Evolutionary conservation across 1,140 invertebrate species (phyloP).

Genomic region (Trinorchestia longiramus): DNA sequence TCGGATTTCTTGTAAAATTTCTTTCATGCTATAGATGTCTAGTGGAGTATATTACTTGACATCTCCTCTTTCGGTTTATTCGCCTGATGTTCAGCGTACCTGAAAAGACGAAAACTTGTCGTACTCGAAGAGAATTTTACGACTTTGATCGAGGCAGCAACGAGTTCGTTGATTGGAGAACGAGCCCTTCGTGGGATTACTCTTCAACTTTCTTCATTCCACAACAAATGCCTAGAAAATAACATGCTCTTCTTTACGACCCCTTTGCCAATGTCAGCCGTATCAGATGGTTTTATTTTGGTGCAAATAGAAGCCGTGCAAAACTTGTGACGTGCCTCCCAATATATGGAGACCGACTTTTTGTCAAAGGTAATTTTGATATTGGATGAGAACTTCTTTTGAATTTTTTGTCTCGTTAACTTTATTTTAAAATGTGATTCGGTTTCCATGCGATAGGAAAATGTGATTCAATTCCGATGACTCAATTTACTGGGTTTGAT

Average conservation of each 20-base stretch:
- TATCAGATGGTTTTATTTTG: conserved; percentile 9
- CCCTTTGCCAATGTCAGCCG: neutral
- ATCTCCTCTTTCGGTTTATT: neutral
- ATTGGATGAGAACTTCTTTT: neutral
- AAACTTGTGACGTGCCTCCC: neutral
- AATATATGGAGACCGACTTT: neutral
- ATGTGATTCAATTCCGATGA: too few relatives aligned
- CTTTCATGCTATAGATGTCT: neutral
- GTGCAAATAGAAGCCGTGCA: neutral
- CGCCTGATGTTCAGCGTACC: neutral
- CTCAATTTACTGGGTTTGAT: too few relatives aligned
- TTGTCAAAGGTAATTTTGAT: neutral
- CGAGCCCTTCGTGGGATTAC: neutral
- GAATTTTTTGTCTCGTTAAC: neutral
- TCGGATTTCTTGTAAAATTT: neutral
- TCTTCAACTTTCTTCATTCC: neutral
- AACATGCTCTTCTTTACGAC: neutral
- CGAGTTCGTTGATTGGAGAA: neutral
- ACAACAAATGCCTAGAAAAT: neutral
- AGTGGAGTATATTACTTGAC: neutral
- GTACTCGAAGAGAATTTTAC: neutral
- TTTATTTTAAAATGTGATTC: too few relatives aligned
- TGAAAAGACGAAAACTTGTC: neutral
- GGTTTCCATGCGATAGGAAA: too few relatives aligned
- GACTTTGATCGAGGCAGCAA: conserved; percentile 6